These are phyloP conservation scores for Aethes cnicana DNA, from an alignment of 2,888 invertebrate species.

Conservation along the genomic window DNA sequence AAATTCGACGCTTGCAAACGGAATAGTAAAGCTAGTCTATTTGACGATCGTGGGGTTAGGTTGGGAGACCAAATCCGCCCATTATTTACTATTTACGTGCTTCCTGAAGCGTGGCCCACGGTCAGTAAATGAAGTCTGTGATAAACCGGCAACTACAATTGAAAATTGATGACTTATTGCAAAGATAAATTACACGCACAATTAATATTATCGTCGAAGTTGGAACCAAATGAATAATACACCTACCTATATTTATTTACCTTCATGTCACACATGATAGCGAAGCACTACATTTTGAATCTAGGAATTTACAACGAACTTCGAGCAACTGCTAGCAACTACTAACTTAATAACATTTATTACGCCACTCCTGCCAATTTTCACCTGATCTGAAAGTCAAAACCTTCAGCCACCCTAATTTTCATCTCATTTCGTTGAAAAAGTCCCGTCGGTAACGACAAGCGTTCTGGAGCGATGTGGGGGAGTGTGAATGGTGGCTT, in stretches of 20 bases:
- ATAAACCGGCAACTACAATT: constrained; percentile 8
- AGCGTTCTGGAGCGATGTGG: constrained; percentile 30
- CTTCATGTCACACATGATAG: too few relatives aligned
- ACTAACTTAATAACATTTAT: constrained; percentile 22
- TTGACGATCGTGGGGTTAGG: constrained; percentile 20
- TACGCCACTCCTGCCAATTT: constrained; percentile 22
- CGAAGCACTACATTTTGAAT: background rate
- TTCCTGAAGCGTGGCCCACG: constrained; percentile 11
- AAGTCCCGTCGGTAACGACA: constrained; percentile 47
- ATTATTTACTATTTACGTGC: constrained; percentile 26
- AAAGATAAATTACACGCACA: background rate
- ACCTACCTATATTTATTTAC: too few relatives aligned
- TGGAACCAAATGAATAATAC: too few relatives aligned
- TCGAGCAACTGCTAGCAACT: constrained; percentile 13
- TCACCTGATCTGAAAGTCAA: constrained; percentile 28
- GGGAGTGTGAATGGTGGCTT: constrained; percentile 65
- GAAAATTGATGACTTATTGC: background rate
- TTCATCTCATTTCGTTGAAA: constrained; percentile 37
- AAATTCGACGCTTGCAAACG: constrained; percentile 27
- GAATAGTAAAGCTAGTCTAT: constrained; percentile 28
- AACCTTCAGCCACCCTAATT: constrained; percentile 30
- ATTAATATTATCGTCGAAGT: too few relatives aligned
- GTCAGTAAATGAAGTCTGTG: constrained; percentile 2
- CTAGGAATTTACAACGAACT: too few relatives aligned
- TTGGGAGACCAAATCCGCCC: constrained; percentile 23